These are phyloP conservation scores for Ceratina japonica DNA, from an alignment of 1,140 invertebrate genomes.

Conservation along the genomic window DNA sequence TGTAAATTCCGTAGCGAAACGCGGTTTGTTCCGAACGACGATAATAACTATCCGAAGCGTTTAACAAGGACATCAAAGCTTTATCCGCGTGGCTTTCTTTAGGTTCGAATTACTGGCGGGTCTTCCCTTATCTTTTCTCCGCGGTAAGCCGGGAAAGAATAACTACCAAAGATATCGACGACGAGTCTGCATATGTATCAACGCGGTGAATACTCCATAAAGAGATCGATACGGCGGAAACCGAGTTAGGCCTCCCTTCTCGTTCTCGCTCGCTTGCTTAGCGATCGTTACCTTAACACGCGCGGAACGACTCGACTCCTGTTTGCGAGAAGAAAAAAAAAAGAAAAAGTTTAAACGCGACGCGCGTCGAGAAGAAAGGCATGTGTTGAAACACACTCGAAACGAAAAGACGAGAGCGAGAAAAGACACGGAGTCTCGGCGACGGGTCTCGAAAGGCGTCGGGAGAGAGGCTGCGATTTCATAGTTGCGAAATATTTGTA, in stretches of 20 bases:
- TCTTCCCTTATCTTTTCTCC: conserved; percentile 73
- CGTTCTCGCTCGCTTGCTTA: background rate
- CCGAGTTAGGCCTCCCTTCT: background rate
- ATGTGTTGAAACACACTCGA: background rate
- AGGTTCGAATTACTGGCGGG: conserved; percentile 72
- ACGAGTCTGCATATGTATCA: conserved; percentile 78
- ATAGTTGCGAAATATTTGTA: conserved; percentile 70
- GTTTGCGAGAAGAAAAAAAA: too few relatives aligned
- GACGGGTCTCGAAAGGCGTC: conserved; percentile 42
- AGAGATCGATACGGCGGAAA: conserved; percentile 39
- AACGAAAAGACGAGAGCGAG: conserved; percentile 27
- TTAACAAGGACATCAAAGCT: conserved; percentile 42
- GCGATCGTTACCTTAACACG: background rate
- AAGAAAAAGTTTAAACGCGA: background rate
- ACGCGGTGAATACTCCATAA: conserved; percentile 70
- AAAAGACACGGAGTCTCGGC: conserved; percentile 43
- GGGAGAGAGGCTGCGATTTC: conserved; percentile 56
- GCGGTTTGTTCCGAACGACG: background rate
- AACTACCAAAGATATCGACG: conserved; percentile 77
- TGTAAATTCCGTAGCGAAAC: background rate
- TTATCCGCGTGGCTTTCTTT: conserved; percentile 56
- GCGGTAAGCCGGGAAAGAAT: conserved; percentile 74
- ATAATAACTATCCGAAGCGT: conserved; percentile 27
- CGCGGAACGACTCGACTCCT: too few relatives aligned
- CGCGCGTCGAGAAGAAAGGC: background rate